Evolutionary conservation across 2,888 invertebrate species (phyloP), one percentile per base, ranked within the genome.

Genomic region (Ferdinandea cuprea): DNA sequence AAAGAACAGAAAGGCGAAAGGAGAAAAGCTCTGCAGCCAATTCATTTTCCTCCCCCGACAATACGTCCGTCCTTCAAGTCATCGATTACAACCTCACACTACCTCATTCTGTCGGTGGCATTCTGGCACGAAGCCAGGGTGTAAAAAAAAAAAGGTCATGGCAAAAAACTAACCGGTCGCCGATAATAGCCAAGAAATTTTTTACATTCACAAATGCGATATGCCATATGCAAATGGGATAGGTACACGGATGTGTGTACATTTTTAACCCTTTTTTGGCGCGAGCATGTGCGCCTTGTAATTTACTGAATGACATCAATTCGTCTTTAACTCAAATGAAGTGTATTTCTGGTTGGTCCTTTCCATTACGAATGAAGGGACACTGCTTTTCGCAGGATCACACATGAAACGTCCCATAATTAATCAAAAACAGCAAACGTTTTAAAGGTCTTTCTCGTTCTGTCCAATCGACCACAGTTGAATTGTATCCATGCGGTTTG

Each of bases 121-220:
- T 35, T 42, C 68, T 76, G 76, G 61, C 76, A 65, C 30, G n/a
- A 40, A 37, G 25, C 15, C 28, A 40, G 54, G 3, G 44, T 9
- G 17, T 4, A 28, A 15, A 35, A 40, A 68, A 65, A 37, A 59
- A 44, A 73, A 73, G 76, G 66, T 76, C 74, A 76, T 28, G 74
- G 74, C 15, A 44, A 17, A 48, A 68, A 17, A 3, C 46, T 6
- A 13, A 37, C 54, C 32, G 32, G n/a, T 42, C 61, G 54, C 9
- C 54, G 21, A 54, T 19, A 28, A 32, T 28, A 30, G 63, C 35
- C 63, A 48, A 63, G 32, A 52, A 59, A 68, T 66, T 28, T 59
- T 2, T 74, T 48, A 56, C 42, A 61, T 37, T 52, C 52, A 54
- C n/a, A n/a, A n/a, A n/a, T n/a, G n/a, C n/a, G n/a, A n/a, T n/a